Conservation (phyloP, 2,888 invertebrate genomes). For the Dichetophora obliterata region DNA sequence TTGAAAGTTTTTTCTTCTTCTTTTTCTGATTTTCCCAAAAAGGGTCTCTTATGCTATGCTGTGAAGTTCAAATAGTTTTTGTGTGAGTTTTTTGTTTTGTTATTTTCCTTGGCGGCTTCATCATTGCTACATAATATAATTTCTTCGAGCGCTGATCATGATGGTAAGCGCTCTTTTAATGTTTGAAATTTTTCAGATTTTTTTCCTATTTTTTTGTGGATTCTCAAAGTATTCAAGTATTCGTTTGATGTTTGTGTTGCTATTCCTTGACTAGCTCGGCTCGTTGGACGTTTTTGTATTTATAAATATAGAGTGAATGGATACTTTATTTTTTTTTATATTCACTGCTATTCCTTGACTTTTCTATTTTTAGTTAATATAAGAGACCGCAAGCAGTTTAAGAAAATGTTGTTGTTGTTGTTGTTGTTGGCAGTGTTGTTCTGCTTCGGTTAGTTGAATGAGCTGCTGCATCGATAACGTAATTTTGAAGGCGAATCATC, state of each 20-base stretch:
- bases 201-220: slow-evolving; percentile 21
- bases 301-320: neutral
- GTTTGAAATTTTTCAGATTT: slow-evolving; percentile 13
- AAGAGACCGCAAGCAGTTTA: slow-evolving; percentile 39
- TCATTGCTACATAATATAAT: slow-evolving; percentile 26
- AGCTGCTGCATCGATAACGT: slow-evolving; percentile 40
- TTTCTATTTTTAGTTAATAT: slow-evolving; percentile 47
- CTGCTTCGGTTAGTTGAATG: slow-evolving; percentile 53
- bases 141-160: slow-evolving; percentile 37
- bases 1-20: neutral
- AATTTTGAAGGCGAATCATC: slow-evolving; percentile 51
- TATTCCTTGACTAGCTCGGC: slow-evolving; percentile 15
- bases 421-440: slow-evolving; percentile 8
- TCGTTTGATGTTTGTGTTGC: slow-evolving; percentile 16
- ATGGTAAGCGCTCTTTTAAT: neutral
- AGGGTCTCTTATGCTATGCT: slow-evolving; percentile 44
- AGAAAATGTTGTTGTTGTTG: slow-evolving; percentile 36
- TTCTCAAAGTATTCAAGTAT: slow-evolving; percentile 31
- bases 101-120: slow-evolving; percentile 29
- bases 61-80: slow-evolving; percentile 38
- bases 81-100: slow-evolving; percentile 24
- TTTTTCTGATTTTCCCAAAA: slow-evolving; percentile 37
- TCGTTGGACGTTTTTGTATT: slow-evolving; percentile 38
- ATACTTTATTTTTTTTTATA: slow-evolving; percentile 33
- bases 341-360: slow-evolving; percentile 38